A percentile compares a stretch with the other conserved stretches of the same genome.
Evolutionary conservation across 2,797 vertebrate species (phyloP).

Genomic region (Dendrocincla fuliginosa): DNA sequence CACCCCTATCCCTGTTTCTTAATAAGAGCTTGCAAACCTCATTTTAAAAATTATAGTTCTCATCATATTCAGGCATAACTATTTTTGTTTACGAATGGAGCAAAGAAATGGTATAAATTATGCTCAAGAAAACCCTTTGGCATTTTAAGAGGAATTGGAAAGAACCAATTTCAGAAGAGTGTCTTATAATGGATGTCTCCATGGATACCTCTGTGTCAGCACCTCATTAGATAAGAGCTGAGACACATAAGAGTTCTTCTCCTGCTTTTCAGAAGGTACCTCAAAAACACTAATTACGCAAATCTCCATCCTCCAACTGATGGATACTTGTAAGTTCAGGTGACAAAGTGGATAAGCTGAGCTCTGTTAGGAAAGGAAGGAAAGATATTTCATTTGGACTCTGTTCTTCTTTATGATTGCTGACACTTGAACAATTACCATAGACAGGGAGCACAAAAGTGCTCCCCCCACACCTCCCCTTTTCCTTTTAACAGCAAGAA

Average conservation of each 20-base stretch:
- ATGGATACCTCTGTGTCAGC: constrained; percentile 60
- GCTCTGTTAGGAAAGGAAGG: not conserved
- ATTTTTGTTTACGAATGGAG: constrained; percentile 30
- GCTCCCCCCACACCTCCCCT: not conserved
- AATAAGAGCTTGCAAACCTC: not conserved
- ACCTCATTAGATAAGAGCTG: constrained; percentile 37
- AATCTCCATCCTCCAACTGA: constrained; percentile 11
- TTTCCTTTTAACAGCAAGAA: not conserved
- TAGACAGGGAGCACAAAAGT: not conserved
- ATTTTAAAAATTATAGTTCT: not conserved
- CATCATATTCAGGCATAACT: not conserved
- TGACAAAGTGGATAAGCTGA: not conserved
- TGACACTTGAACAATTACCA: not conserved
- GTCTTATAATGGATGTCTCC: constrained; percentile 51
- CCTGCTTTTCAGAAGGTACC: constrained; percentile 14
- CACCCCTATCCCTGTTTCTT: not conserved
- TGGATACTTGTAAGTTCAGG: not conserved
- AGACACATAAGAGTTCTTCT: not conserved
- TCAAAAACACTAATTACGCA: constrained; percentile 56
- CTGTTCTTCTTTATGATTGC: not conserved
- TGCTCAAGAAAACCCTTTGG: constrained; percentile 44
- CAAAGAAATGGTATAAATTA: constrained; percentile 15
- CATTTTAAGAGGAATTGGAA: constrained; percentile 37
- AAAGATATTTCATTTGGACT: not conserved
- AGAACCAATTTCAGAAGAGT: constrained; percentile 21